Evolutionary conservation across 2,797 vertebrate genomes (phyloP), one percentile per base, ranked within the genome.

Genomic region (Oreortyx pictus): DNA sequence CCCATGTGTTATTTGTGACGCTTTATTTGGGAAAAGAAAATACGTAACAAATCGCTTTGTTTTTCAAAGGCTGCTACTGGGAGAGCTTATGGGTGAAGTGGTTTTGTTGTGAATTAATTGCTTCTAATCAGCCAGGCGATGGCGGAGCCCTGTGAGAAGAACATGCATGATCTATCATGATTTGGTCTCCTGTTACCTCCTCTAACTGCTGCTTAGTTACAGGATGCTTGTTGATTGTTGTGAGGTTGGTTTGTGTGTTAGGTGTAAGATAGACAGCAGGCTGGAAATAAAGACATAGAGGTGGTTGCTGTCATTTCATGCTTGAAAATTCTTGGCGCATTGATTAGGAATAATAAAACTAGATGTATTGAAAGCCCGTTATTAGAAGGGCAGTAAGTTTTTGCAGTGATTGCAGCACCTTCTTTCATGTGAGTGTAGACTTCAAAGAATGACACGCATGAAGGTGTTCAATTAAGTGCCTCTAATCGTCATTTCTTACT

Each of bases 101-200:
- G 82, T 78, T 90, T 76, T 88, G 49, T 92, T 82, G 84, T 93
- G 89, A 94, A 92, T 73, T 89, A 87, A 96, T 96, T 94, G 82
- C 64, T 88, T 93, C 73, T 96, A 93, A 95, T 95, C 90, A 94
- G 73, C 76, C 90, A 89, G 88, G 86, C 92, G 86, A 94, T 95
- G 56, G 82, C 89, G 46, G 67, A 93, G 57, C 60, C 76, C 64
- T 64, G 43, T 83, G 79, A 74, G 91, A 91, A 86, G 52, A 83
- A 44, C 70, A 56, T 49, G 35, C 10, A n/a, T 80, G 20, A 94
- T 94, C 56, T 67, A 89, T 94, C 94, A 88, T 67, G 44, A 65
- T 73, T 88, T 76, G 60, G n/a, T 88, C 68, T 92, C 91, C 79
- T 83, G 73, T 46, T 91, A 88, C 79, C 29, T 41, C 50, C 25